A percentile compares a stretch with the other conserved stretches of the same genome.
phyloP scores from a whole-genome alignment of 2,888 invertebrate species.

The Apamea anceps region DNA sequence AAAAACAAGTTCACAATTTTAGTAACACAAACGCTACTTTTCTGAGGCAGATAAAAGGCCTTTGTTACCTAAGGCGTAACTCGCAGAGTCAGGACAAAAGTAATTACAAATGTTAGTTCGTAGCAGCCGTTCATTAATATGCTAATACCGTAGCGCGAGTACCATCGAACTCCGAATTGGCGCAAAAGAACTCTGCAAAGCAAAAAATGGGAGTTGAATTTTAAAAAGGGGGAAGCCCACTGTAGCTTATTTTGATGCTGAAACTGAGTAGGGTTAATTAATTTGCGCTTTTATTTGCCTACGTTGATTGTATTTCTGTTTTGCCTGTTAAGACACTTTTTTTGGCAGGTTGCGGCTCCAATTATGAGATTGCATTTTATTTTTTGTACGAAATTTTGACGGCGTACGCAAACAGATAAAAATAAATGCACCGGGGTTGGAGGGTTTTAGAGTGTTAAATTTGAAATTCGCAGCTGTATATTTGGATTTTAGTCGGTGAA shows the following conservation, averaged over 20 bases:
- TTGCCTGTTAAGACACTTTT: slow-evolving; percentile 54
- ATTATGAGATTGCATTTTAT: slow-evolving; percentile 51
- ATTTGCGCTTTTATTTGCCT: slow-evolving; percentile 70
- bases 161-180: slow-evolving; percentile 80
- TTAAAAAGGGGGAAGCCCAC: slow-evolving; percentile 67
- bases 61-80: slow-evolving; percentile 67
- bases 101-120: slow-evolving; percentile 75
- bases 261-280: slow-evolving; percentile 72
- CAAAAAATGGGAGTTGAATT: slow-evolving; percentile 72
- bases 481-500: slow-evolving; percentile 27
- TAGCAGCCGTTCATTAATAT: slow-evolving; percentile 82
- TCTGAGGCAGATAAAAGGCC: slow-evolving; percentile 46
- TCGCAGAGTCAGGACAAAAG: slow-evolving; percentile 71
- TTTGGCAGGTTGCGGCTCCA: slow-evolving; percentile 38
- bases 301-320: slow-evolving; percentile 66
- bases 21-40: slow-evolving; percentile 43
- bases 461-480: slow-evolving; percentile 26
- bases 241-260: slow-evolving; percentile 73
- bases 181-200: slow-evolving; percentile 69
- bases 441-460: slow-evolving; percentile 1
- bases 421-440: slow-evolving; percentile 39
- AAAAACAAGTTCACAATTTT: slow-evolving; percentile 46
- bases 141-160: slow-evolving; percentile 80
- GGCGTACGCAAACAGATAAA: slow-evolving; percentile 26
- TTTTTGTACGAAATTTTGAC: slow-evolving; percentile 6